Conservation (phyloP, 1,140 invertebrate species). For the Neodiprion fabricii region DNA sequence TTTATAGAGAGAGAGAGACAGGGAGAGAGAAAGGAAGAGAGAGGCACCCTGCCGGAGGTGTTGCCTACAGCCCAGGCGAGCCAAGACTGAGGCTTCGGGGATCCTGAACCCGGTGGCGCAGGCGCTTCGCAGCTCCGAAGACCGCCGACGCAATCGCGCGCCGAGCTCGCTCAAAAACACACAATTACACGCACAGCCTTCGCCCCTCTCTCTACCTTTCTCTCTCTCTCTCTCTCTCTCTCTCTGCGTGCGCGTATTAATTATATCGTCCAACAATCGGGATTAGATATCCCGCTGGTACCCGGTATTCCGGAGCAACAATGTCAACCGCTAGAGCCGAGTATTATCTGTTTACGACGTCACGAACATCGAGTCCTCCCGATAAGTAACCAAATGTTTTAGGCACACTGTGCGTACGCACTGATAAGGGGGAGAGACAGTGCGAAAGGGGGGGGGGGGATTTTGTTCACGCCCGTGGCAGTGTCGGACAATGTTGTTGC, state of each 20-base stretch:
- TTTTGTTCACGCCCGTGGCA: no score
- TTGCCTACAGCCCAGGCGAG: conserved; percentile 55
- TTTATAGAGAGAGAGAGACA: background rate
- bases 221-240: conserved; percentile 2
- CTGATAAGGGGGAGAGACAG: no score
- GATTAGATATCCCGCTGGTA: no score
- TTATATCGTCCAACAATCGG: conserved; percentile 1
- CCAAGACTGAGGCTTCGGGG: conserved; percentile 53
- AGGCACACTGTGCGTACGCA: no score
- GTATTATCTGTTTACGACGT: no score
- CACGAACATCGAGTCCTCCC: no score
- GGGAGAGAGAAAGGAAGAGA: background rate
- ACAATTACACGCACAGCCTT: no score
- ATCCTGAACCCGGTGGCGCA: conserved; percentile 42
- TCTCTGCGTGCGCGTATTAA: background rate
- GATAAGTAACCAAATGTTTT: no score
- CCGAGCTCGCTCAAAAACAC: background rate
- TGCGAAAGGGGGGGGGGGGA: no score
- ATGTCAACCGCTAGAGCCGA: no score
- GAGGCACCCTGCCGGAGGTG: conserved; percentile 26
- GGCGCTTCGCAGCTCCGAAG: conserved; percentile 30
- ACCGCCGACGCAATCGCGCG: background rate
- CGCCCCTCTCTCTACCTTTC: conserved; percentile 10
- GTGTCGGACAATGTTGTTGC: no score
- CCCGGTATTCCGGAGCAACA: no score